Conservation (phyloP, 2,113 vertebrate genomes). For the Pelusios castaneus region DNA sequence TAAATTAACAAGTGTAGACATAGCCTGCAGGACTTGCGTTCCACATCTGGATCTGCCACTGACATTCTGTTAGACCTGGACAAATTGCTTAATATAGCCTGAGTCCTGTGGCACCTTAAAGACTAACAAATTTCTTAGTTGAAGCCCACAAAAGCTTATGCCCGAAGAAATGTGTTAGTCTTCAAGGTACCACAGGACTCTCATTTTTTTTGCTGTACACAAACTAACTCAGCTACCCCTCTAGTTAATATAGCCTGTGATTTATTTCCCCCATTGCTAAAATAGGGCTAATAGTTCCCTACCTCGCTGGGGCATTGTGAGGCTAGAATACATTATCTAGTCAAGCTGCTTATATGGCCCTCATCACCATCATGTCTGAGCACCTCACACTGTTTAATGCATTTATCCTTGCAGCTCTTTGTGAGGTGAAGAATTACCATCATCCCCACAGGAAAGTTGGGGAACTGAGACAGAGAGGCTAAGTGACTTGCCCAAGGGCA, state of each 20-base stretch:
- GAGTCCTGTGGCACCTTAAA: too few species aligned
- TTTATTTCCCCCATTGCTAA: background rate
- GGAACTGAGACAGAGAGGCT: background rate
- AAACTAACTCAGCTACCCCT: too few species aligned
- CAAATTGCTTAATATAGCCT: background rate
- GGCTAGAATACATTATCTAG: background rate
- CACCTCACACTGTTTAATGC: background rate
- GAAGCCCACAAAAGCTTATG: too few species aligned
- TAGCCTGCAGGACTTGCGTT: conserved; percentile 3
- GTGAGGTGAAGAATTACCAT: background rate
- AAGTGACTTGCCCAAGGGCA: background rate
- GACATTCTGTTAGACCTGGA: background rate
- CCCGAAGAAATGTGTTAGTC: too few species aligned
- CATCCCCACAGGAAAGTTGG: background rate
- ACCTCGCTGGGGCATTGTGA: background rate
- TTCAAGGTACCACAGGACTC: too few species aligned
- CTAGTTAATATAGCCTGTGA: background rate
- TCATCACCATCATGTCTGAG: background rate
- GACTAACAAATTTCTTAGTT: too few species aligned
- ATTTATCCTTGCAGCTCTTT: background rate
- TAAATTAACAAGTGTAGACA: too few species aligned
- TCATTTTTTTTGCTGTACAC: too few species aligned
- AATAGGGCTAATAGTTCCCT: background rate
- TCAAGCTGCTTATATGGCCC: background rate
- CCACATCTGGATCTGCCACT: background rate